Evolutionary conservation across 1,140 invertebrate species (phyloP), one percentile per base, ranked within the genome.

Genomic region (Lamellibrachia luymesi): DNA sequence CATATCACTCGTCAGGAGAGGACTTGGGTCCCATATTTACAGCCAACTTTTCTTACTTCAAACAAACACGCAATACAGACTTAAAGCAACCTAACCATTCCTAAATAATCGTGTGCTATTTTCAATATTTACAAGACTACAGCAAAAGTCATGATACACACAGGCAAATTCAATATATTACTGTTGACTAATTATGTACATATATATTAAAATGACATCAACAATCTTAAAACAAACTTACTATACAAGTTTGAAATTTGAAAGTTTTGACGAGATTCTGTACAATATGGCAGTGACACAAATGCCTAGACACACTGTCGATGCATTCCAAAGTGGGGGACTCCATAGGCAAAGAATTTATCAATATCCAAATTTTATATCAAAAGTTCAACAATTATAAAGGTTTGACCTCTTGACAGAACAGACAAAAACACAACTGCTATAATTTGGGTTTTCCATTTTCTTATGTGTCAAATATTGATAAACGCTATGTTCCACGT

Each of bases 101-200:
- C 64, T 80, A 80, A 80, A 22, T 2, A 80, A 80, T 80, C 64
- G 25, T 22, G 17, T 22, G 64, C 64, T 80, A 80, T 80, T 80
- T 80, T 80, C 13, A 80, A 80, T 80, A 80, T 80, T 80, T 80
- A 80, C 64, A 80, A 80, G 64, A 80, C 64, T 80, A 80, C 64
- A 80, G 2, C 64, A 22, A 80, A 17, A 0, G 64, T 80, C 64
- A 80, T 80, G 64, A 80, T 22, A 80, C 25, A 80, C 64, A 80
- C 13, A 80, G 64, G 64, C 64, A 80, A 80, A 22, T 80, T 80
- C 17, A 80, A 80, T 80, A 0, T 22, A 80, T 80, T 80, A 80
- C 64, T 10, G 1, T 17, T 22, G 25, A 56, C 52, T 17, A 80
- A 80, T 80, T 80, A 6, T 80, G 64, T 80, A 80, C 64, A 80